Evolutionary conservation across 2,113 vertebrate genomes (phyloP).

Genomic region (Apistogramma diplotaenia): DNA sequence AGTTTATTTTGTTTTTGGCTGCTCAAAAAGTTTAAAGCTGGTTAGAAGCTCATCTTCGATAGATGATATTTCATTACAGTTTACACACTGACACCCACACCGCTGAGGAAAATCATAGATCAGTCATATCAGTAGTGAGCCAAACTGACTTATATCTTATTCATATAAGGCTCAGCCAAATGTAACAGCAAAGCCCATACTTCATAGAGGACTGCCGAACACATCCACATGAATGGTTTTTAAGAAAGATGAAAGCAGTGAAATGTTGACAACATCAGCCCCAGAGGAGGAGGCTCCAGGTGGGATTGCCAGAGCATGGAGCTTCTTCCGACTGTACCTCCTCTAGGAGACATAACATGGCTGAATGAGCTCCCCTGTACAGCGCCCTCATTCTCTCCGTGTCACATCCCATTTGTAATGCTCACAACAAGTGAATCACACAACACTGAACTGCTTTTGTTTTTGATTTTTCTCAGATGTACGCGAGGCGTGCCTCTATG

Average conservation of each 20-base stretch:
- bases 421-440: constrained; percentile 1
- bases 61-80: background rate
- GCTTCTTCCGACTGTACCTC: constrained; percentile 36
- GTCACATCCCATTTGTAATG: constrained; percentile 51
- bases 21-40: background rate
- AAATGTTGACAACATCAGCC: constrained; percentile 13
- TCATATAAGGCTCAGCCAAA: background rate
- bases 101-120: background rate
- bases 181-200: background rate
- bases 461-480: background rate
- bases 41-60: background rate
- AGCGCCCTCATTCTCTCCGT: constrained; percentile 33
- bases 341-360: constrained; percentile 47
- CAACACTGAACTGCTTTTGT: background rate
- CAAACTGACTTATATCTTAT: background rate
- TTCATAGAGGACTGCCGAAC: background rate
- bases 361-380: constrained; percentile 31
- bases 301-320: constrained; percentile 45
- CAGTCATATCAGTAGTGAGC: background rate
- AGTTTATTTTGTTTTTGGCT: too few species aligned
- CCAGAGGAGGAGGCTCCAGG: constrained; percentile 47
- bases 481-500: background rate
- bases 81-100: constrained; percentile 7
- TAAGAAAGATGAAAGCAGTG: constrained; percentile 22
- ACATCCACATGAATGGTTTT: background rate